Base-by-base conservation (phyloP, 2,113 vertebrate genomes). In the Corydoras sp. region DNA sequence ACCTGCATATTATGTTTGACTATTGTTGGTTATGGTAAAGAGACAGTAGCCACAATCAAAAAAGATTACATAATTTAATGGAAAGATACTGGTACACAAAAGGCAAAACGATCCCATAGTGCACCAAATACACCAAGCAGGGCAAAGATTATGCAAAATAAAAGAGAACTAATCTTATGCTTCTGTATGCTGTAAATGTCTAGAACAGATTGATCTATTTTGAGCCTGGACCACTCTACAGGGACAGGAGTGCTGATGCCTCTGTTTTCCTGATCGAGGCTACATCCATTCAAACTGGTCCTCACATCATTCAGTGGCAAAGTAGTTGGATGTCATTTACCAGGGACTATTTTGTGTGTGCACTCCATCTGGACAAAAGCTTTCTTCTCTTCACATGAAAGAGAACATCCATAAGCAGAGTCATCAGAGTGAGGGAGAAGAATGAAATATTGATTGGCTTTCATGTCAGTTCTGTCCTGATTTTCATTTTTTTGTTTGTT, bases 181-280 rank as follows among this genome's bases (percentile, higher is more conserved):
- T 43, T 43, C 35, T 43, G 35, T 43, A 43, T 43, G 66, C 24
- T 31, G 32, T 58, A 32, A 71, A 83, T 77, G 79, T 83, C 78
- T 83, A 78, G 79, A 82, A 82, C 15, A 65, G 77, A 67, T 70
- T 60, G 6, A 65, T 78, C 82, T 78, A 82, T 87, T 83, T 84
- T 83, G 82, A 83, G 79, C 62, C n/a, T 35, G 32, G 60, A 62
- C 71, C 62, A 65, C 69, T 83, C 72, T 59, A 32, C 61, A n/a
- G 68, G 76, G 81, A 78, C 58, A 62, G 32, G 56, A 82, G 79
- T 84, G 88, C 86, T 87, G 88, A 90, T 75, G n/a, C 73, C 79
- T 79, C 85, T 80, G 35, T 84, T 85, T 81, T 60, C n/a, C 60
- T 66, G 54, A 67, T 77, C 71, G 77, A 50, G 10, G n/a, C 58